A percentile compares a stretch with the other conserved stretches of the same genome.
phyloP scores from a whole-genome alignment of 2,797 vertebrate species.

The Gorsachius magnificus region DNA sequence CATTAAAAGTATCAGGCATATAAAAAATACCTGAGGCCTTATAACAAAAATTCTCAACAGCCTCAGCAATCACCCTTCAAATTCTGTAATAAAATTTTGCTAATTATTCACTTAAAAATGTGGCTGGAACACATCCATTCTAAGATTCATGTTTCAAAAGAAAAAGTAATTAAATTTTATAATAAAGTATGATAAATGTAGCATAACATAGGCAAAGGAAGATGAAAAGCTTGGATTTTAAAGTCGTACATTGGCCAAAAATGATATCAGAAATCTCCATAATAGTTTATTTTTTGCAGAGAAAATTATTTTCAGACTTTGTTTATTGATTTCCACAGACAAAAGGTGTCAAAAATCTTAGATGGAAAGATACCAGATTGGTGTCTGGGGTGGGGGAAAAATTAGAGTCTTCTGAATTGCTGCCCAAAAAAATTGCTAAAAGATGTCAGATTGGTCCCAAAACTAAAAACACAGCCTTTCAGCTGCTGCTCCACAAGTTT shows the following conservation, averaged over 20 bases:
- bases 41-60: neutral
- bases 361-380: constrained; percentile 61
- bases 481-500: constrained; percentile 45
- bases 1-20: neutral
- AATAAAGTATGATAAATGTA: neutral
- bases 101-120: neutral
- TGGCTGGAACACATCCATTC: neutral
- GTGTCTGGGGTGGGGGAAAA: constrained; percentile 6
- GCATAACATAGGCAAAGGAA: neutral
- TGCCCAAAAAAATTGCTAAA: constrained; percentile 59
- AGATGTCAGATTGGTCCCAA: constrained; percentile 45
- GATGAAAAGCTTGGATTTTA: neutral
- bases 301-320: constrained; percentile 52
- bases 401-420: constrained; percentile 46
- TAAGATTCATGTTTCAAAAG: neutral
- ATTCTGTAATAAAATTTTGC: neutral
- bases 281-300: constrained; percentile 23
- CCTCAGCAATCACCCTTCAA: neutral
- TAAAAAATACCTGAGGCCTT: neutral
- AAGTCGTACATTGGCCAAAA: neutral
- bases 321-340: constrained; percentile 59
- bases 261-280: neutral
- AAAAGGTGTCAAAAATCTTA: constrained; percentile 58
- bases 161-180: neutral
- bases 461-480: constrained; percentile 55